Evolutionary conservation across 2,888 invertebrate genomes (phyloP), one percentile per base, ranked within the genome.

Genomic region (Melinaea menophilus): DNA sequence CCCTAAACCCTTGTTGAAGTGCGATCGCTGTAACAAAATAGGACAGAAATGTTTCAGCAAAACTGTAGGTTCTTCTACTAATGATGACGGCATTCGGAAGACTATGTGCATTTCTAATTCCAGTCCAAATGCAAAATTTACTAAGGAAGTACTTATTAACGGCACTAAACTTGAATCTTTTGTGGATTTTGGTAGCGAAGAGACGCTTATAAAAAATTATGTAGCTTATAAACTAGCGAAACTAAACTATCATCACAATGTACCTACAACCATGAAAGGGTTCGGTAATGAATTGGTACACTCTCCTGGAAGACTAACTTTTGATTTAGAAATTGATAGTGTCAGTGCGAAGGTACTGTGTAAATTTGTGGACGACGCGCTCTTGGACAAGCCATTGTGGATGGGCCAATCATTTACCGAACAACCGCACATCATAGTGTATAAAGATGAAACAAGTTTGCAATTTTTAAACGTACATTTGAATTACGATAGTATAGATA

Each of bases 271-370:
- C 2, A 61, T 70, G 59, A 72, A 68, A 47, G 71, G 71, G 46
- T 72, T 71, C 58, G 71, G 70, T 2, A 72, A 71, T 35, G 46
- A 37, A 9, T n/a, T 66, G 0, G 68, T 71, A 12, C 51, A 60
- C 12, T 64, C 69, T 3, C 11, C 67, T 3, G 69, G 69, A 1
- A 55, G 47, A 33, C 7, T 59, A 4, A n/a, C 9, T 4, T 12
- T 66, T 1, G 33, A 65, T 34, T n/a, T 69, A 7, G 48, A 11
- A 1, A 55, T 69, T 11, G 71, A 70, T 55, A 64, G 56, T 5
- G 69, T 69, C 3, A 12, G 34, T 1, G 70, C 70, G 5, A 47
- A 35, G 5, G 70, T 70, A 7, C 9, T 31, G 4, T 71, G 69
- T 48, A 63, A 56, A 5, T 65, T 73, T 7, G 71, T 71, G 0